Evolutionary conservation across 2,888 invertebrate species (phyloP), one percentile per base, ranked within the genome.

Genomic region (Sarcophaga rosellei): DNA sequence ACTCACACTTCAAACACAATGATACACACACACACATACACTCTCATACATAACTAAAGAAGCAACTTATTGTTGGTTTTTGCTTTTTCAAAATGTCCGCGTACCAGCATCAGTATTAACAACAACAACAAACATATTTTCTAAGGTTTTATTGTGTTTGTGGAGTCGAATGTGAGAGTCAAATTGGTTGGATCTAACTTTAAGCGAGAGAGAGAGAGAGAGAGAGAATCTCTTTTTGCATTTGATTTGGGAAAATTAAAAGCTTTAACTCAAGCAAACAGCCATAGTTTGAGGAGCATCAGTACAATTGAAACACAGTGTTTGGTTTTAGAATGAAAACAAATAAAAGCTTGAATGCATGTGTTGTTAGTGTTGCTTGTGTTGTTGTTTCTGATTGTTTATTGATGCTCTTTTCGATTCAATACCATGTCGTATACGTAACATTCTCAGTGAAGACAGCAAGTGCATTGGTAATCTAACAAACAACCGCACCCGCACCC

Each of bases 381-480:
- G 47, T 47, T 61, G 8, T 47, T 68, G 61, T 74, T 74, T 21
- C 57, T 57, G 21, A 69, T 68, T 68, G 17, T 61, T 23, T 61
- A 44, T 44, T 45, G 2, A 17, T 53, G 53, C 17, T 70, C 44
- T 53, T 66, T 65, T 53, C 20, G 72, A 59, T 74, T 75, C 47
- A 70, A 76, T 63, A 62, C 61, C 20, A 53, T 77, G 84, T 76
- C 86, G 84, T 84, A 86, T 86, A 84, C 75, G 77, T 84, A 84
- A 86, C 74, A 69, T 77, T 70, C 8, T 45, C 65, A 79, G 61
- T 78, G 73, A 74, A 53, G 63, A 69, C 63, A 81, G 78, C 83
- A 83, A 86, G 84, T 83, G 77, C 61, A 68, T 70, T 47, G 4
- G n/a, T 12, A 53, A 53, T 35, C 35, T 1, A 35, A 35, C 35